These are phyloP conservation scores for Typhlomys cinereus DNA, from an alignment of 2,113 vertebrate species.

Conservation along the genomic window DNA sequence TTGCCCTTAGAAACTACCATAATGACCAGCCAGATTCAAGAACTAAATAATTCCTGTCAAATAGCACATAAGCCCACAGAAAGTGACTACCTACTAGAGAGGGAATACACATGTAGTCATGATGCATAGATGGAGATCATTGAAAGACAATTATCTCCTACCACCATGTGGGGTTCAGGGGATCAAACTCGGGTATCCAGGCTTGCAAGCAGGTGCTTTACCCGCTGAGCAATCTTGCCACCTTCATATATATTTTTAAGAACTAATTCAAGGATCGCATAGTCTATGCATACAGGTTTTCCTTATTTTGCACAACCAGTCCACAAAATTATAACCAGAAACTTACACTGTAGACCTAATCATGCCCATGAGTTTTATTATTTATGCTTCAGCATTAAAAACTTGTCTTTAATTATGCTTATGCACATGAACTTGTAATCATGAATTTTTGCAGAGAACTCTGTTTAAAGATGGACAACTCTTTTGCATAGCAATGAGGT, in stretches of 20 bases:
- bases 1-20: background rate
- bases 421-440: background rate
- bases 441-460: background rate
- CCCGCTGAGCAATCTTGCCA: too few relatives aligned
- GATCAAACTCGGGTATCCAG: too few relatives aligned
- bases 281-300: background rate
- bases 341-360: background rate
- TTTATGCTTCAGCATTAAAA: slow-evolving; percentile 26
- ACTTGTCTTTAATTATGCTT: background rate
- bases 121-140: too few relatives aligned
- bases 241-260: background rate
- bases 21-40: background rate
- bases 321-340: background rate
- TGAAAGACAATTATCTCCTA: too few relatives aligned
- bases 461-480: background rate
- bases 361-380: background rate
- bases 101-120: too few relatives aligned
- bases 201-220: too few relatives aligned
- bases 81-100: background rate
- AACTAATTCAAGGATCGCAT: background rate
- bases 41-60: slow-evolving; percentile 22
- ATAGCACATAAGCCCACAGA: background rate
- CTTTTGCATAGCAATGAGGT: background rate
- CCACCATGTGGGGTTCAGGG: too few relatives aligned
- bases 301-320: background rate